A percentile compares a stretch with the other conserved stretches of the same genome.
Conservation (phyloP, 2,888 invertebrate genomes). For the Agrochola lota region DNA sequence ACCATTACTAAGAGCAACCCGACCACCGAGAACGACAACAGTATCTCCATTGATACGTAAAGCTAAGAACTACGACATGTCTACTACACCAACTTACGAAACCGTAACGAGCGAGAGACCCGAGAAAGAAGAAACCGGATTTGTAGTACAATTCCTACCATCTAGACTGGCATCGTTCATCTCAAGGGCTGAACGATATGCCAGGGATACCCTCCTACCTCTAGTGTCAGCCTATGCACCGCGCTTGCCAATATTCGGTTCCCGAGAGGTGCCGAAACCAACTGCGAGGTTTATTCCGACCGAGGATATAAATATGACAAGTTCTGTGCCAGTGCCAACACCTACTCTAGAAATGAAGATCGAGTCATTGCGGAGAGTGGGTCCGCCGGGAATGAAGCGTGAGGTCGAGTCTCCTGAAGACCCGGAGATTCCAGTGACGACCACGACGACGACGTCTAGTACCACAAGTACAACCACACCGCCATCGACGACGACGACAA, state of each 20-base stretch:
- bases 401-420: conserved; percentile 84
- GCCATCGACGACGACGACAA: conserved; percentile 76
- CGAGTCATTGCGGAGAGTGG: conserved; percentile 83
- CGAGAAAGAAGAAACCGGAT: conserved; percentile 83
- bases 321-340: conserved; percentile 84
- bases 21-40: conserved; percentile 79
- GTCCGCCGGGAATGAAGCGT: conserved; percentile 85
- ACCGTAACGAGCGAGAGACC: conserved; percentile 76
- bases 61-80: conserved; percentile 87
- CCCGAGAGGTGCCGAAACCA: conserved; percentile 85
- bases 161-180: conserved; percentile 94
- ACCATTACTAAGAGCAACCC: conserved; percentile 90
- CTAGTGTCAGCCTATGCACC: conserved; percentile 95
- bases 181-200: conserved; percentile 95
- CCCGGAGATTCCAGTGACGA: conserved; percentile 78
- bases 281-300: conserved; percentile 92
- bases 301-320: conserved; percentile 81
- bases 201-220: conserved; percentile 94
- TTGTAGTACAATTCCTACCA: conserved; percentile 95
- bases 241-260: conserved; percentile 91
- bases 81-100: conserved; percentile 84
- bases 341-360: conserved; percentile 89
- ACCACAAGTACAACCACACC: conserved; percentile 72
- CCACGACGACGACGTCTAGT: conserved; percentile 77
- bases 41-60: conserved; percentile 77